A percentile compares a stretch with the other conserved stretches of the same genome.
Evolutionary conservation across 2,113 vertebrate genomes (phyloP).

Genomic region (Larimichthys polyactis): DNA sequence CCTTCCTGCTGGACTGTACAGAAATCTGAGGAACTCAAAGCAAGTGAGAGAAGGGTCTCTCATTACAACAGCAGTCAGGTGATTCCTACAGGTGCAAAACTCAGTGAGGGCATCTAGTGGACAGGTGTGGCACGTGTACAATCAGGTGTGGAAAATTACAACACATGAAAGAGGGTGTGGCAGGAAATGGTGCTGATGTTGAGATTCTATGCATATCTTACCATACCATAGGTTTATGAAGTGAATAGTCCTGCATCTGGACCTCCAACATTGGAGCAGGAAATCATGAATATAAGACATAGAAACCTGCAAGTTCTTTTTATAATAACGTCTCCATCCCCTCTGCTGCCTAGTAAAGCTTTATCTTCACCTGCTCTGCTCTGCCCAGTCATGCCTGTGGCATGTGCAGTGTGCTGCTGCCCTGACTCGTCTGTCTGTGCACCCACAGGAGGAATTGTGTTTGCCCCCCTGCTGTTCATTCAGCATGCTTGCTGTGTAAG

Average conservation of each 20-base stretch:
- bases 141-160: not conserved
- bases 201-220: not conserved
- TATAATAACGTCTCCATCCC: not conserved
- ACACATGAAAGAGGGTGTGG: not conserved
- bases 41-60: not conserved
- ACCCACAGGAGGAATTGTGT: slow-evolving; percentile 18
- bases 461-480: slow-evolving; percentile 16
- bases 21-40: too few relatives aligned
- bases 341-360: slow-evolving; percentile 13
- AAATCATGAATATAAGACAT: not conserved
- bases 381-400: not conserved
- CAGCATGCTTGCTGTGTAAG: slow-evolving; percentile 1
- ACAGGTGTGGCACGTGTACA: not conserved
- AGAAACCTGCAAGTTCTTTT: not conserved
- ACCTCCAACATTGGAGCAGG: not conserved
- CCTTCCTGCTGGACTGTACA: not conserved
- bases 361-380: not conserved
- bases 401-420: not conserved
- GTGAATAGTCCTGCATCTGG: not conserved
- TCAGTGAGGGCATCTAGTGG: not conserved
- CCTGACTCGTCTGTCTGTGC: not conserved
- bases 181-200: not conserved
- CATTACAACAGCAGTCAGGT: not conserved
- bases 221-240: not conserved
- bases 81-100: not conserved